These are phyloP conservation scores for Psittacula derbiana DNA, from an alignment of 2,797 vertebrate genomes.

Conservation along the genomic window DNA sequence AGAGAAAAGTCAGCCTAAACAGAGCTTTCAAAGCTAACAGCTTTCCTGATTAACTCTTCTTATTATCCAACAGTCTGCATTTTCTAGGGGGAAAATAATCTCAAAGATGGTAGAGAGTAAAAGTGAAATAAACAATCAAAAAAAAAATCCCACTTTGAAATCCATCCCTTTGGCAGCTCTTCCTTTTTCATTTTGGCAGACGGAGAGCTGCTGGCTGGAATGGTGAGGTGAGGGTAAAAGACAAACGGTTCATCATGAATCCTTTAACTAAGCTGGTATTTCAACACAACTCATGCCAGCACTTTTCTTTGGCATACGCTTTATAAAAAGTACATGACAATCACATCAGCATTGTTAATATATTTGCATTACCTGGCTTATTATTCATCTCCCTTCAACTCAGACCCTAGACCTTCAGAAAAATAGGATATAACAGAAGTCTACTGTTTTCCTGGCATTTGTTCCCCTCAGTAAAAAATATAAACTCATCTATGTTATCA, in stretches of 20 bases:
- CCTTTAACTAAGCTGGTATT: constrained; percentile 73
- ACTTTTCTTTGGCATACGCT: constrained; percentile 52
- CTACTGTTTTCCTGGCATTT: neutral
- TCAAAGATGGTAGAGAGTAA: neutral
- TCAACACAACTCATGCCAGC: constrained; percentile 61
- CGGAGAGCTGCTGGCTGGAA: constrained; percentile 45
- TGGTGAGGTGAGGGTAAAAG: constrained; percentile 67
- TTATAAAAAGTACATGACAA: constrained; percentile 41
- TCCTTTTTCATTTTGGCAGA: constrained; percentile 63
- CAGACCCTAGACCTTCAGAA: constrained; percentile 3
- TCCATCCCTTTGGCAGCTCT: constrained; percentile 54
- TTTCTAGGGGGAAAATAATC: neutral
- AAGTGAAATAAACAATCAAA: neutral
- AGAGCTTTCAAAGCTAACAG: neutral
- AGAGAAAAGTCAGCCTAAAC: neutral
- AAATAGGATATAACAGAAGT: neutral
- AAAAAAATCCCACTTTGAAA: constrained; percentile 46
- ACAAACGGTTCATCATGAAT: constrained; percentile 69
- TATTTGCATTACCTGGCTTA: constrained; percentile 59
- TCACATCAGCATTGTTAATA: constrained; percentile 59
- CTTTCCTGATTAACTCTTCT: constrained; percentile 19
- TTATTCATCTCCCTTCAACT: constrained; percentile 40
- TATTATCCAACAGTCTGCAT: neutral
- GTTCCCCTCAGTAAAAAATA: neutral
- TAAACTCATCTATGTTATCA: neutral